A percentile compares a stretch with the other conserved stretches of the same genome.
Evolutionary conservation across 2,888 invertebrate genomes (phyloP).

Genomic region (Hofmannophila pseudospretella): DNA sequence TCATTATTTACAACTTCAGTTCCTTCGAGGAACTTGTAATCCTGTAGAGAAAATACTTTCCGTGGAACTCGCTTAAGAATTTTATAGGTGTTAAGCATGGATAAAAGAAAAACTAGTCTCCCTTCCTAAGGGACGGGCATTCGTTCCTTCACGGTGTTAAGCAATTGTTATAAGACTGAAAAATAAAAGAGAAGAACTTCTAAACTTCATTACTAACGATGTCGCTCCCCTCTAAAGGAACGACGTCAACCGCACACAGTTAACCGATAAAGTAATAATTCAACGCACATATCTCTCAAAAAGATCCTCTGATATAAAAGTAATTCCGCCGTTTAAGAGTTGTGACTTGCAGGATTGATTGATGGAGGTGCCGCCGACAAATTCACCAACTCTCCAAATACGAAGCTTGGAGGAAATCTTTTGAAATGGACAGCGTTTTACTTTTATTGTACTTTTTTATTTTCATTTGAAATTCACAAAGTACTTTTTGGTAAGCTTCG

Average conservation of each 20-base stretch:
- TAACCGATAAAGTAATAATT: constrained; percentile 50
- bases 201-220: constrained; percentile 1
- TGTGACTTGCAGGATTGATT: constrained; percentile 61
- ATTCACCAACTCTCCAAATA: constrained; percentile 47
- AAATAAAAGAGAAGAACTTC: neutral
- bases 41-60: no score
- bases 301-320: constrained; percentile 64
- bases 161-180: neutral
- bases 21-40: no score
- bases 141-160: no score
- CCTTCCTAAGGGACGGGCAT: no score
- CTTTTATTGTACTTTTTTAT: constrained; percentile 19
- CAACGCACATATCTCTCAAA: constrained; percentile 46
- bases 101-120: no score
- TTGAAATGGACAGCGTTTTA: constrained; percentile 19
- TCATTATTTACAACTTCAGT: no score
- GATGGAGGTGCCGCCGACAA: constrained; percentile 60
- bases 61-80: no score
- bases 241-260: constrained; percentile 25
- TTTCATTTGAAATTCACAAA: constrained; percentile 4
- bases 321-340: constrained; percentile 60
- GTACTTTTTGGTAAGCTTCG: constrained; percentile 5
- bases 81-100: no score
- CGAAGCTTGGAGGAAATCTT: constrained; percentile 30
- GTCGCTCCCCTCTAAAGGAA: constrained; percentile 5